Evolutionary conservation across 2,113 vertebrate species (phyloP).

Genomic region (Chrysochloris asiatica): DNA sequence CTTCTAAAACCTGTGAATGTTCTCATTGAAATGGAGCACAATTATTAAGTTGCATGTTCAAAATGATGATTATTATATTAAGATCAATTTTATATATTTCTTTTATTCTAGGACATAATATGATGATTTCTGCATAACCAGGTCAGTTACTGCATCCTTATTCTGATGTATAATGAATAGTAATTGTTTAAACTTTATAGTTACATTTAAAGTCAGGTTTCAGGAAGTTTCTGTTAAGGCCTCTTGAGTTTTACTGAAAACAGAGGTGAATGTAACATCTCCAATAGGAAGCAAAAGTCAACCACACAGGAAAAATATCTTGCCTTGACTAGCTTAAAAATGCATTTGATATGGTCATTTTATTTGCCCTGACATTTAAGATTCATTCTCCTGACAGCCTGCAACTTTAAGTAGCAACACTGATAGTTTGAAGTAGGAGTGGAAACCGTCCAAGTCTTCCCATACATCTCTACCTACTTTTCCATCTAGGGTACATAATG

Average conservation of each 20-base stretch:
- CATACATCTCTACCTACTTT: background rate
- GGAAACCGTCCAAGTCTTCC: background rate
- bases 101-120: background rate
- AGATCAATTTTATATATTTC: conserved; percentile 33
- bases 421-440: background rate
- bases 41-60: background rate
- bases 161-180: background rate
- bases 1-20: background rate
- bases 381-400: background rate
- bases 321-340: background rate
- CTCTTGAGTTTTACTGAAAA: conserved; percentile 22
- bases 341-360: background rate
- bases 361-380: background rate
- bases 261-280: background rate
- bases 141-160: background rate
- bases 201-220: conserved; percentile 1
- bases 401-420: background rate
- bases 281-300: background rate
- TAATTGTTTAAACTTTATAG: background rate
- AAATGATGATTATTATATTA: background rate
- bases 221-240: background rate
- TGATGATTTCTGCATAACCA: background rate
- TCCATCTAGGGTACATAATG: background rate
- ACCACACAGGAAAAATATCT: background rate
- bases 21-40: background rate